Conservation (phyloP, 2,113 vertebrate species). For the Hemicordylus capensis region DNA sequence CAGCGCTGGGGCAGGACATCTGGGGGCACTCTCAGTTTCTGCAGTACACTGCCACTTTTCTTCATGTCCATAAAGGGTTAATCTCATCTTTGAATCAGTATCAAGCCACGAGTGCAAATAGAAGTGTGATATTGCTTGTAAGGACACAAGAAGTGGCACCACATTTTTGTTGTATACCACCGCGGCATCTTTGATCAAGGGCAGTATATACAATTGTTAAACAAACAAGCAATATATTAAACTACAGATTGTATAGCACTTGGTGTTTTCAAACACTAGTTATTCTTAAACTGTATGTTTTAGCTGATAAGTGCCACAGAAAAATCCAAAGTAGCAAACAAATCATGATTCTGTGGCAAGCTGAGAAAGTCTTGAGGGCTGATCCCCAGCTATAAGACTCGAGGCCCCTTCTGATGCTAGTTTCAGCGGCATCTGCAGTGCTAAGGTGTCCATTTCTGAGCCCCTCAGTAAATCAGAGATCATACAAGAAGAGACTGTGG, state of each 20-base stretch:
- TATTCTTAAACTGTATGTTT: not conserved
- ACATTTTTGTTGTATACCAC: no score
- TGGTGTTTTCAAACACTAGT: not conserved
- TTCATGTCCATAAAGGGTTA: no score
- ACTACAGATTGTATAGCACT: not conserved
- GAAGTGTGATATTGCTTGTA: not conserved
- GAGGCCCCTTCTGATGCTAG: not conserved
- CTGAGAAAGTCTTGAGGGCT: not conserved
- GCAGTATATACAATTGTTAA: no score
- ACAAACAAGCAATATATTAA: no score
- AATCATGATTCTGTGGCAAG: no score
- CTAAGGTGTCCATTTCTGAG: no score
- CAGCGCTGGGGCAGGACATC: no score
- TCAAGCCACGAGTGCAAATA: not conserved
- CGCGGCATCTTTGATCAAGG: no score
- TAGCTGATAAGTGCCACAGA: no score
- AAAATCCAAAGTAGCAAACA: no score
- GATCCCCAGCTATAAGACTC: not conserved
- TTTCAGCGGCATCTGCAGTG: not conserved
- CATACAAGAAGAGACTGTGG: not conserved
- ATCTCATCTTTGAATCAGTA: not conserved
- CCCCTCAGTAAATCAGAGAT: not conserved
- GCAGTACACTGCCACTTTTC: no score
- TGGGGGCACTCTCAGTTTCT: no score
- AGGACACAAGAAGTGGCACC: not conserved